Evolutionary conservation across 2,113 vertebrate species (phyloP).

Genomic region (Cavia aperea): DNA sequence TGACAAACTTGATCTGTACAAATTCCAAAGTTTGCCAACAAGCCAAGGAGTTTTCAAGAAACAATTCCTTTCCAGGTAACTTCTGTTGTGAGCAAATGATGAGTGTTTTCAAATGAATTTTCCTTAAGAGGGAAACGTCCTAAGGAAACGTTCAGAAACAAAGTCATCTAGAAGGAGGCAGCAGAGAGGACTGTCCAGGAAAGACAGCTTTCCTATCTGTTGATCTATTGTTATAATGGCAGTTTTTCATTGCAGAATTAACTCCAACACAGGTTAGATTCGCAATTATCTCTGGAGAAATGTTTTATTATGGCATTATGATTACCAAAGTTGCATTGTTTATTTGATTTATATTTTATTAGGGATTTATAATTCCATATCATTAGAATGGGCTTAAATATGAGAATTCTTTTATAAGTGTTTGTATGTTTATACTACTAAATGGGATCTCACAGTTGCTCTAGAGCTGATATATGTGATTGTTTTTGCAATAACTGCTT

Average conservation of each 20-base stretch:
- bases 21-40: background rate
- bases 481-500: background rate
- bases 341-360: background rate
- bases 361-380: background rate
- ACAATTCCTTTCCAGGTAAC: background rate
- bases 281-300: background rate
- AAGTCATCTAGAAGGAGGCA: background rate
- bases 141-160: conserved; percentile 7
- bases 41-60: background rate
- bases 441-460: background rate
- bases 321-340: background rate
- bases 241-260: background rate
- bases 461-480: background rate
- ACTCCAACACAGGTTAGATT: background rate
- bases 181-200: background rate
- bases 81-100: conserved; percentile 34
- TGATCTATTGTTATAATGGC: background rate
- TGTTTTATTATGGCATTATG: background rate
- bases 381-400: background rate
- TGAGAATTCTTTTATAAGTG: background rate
- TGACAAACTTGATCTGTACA: conserved; percentile 26
- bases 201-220: background rate
- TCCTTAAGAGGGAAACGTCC: background rate
- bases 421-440: background rate
- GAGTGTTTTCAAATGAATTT: conserved; percentile 31